Evolutionary conservation across 2,888 invertebrate species (phyloP).

Genomic region (Aphidoletes aphidimyza): DNA sequence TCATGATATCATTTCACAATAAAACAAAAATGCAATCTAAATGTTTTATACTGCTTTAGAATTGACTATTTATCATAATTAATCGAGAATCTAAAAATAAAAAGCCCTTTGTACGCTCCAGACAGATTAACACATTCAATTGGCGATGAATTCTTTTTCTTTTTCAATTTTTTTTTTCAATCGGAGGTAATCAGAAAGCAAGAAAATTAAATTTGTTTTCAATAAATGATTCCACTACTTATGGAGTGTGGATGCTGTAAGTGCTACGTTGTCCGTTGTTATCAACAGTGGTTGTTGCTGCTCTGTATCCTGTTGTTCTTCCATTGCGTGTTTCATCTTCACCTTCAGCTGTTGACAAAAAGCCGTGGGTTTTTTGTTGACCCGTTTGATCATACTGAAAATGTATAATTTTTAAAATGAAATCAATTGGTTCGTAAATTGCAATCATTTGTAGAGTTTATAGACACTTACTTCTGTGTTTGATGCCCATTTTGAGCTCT

Average conservation of each 20-base stretch:
- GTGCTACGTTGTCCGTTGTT: slow-evolving; percentile 73
- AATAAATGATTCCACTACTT: not conserved
- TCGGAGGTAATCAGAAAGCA: no score
- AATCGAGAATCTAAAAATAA: not conserved
- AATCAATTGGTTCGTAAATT: not conserved
- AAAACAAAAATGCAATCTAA: not conserved
- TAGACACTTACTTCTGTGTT: slow-evolving; percentile 17
- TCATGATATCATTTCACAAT: not conserved
- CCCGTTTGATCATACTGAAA: not conserved
- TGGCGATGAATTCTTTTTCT: not conserved
- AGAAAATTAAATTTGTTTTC: no score
- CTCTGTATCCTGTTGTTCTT: slow-evolving; percentile 56
- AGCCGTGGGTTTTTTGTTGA: not conserved
- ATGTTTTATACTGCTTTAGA: not conserved
- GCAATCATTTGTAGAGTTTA: not conserved
- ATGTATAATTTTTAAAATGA: not conserved
- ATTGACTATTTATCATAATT: not conserved
- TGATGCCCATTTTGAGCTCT: slow-evolving; percentile 33
- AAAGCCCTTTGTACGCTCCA: not conserved
- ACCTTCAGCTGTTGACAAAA: slow-evolving; percentile 22
- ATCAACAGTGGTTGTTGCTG: slow-evolving; percentile 71
- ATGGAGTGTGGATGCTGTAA: slow-evolving; percentile 67
- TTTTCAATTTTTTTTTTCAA: no score
- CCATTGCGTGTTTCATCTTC: not conserved
- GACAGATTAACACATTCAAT: not conserved